Evolutionary conservation across 2,113 vertebrate genomes (phyloP).

Genomic region (Centrocercus urophasianus): DNA sequence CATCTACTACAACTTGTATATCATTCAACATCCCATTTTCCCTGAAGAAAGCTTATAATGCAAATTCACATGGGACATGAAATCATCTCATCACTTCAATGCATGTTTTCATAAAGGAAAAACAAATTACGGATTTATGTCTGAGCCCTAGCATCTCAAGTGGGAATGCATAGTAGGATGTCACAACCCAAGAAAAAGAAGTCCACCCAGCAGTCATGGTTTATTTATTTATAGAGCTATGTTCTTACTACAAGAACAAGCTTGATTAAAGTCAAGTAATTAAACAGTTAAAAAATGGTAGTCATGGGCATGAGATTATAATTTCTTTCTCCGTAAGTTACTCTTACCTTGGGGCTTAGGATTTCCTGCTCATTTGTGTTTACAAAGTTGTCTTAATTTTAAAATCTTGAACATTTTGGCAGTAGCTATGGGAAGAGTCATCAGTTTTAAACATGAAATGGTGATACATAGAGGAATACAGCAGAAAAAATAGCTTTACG

Average conservation of each 20-base stretch:
- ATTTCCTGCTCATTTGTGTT: not conserved
- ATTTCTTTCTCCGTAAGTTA: not conserved
- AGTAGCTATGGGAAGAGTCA: not conserved
- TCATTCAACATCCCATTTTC: not conserved
- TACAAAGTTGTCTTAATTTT: not conserved
- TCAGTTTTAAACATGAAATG: not conserved
- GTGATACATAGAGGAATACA: not conserved
- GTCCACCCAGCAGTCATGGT: not conserved
- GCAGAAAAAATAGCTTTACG: not conserved
- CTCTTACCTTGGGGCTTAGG: not conserved
- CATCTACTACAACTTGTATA: not conserved
- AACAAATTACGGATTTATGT: not conserved
- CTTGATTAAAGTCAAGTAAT: not conserved
- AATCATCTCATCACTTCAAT: slow-evolving; percentile 22
- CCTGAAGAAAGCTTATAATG: not conserved
- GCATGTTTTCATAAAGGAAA: not conserved
- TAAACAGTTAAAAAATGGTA: not conserved
- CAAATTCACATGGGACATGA: not conserved
- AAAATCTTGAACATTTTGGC: not conserved
- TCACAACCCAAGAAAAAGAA: not conserved
- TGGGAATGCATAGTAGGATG: not conserved
- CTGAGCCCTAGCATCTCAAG: not conserved
- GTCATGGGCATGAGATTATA: not conserved
- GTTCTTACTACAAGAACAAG: not conserved
- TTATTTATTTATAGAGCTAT: not conserved